Evolutionary conservation across 2,888 invertebrate genomes (phyloP).

Genomic region (Limnephilus lunatus): DNA sequence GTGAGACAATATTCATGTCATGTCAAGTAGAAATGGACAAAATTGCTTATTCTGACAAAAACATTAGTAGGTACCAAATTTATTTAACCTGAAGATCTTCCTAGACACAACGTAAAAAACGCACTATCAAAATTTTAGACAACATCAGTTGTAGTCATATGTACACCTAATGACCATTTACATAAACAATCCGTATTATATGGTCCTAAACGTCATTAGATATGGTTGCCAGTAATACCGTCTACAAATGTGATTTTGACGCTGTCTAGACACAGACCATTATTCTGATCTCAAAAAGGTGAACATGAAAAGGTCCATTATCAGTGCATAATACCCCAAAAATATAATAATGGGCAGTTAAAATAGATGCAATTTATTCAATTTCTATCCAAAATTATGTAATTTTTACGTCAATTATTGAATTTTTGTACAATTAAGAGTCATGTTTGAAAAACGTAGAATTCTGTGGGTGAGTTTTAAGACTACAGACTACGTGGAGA

Average conservation of each 20-base stretch:
- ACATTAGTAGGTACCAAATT: background rate
- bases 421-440: background rate
- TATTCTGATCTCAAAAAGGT: too few species aligned
- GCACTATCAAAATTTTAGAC: background rate
- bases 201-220: too few species aligned
- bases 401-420: background rate
- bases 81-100: background rate
- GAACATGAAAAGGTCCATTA: too few species aligned
- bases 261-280: too few species aligned
- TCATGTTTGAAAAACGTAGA: conserved; percentile 35
- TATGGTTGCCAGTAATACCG: too few species aligned
- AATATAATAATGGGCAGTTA: background rate
- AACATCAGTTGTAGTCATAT: background rate
- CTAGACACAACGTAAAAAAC: background rate
- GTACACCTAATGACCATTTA: background rate
- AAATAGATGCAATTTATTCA: background rate
- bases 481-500: conserved; percentile 64
- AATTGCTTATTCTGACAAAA: background rate
- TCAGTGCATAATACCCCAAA: too few species aligned
- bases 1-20: too few species aligned
- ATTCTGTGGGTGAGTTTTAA: conserved; percentile 52
- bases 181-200: too few species aligned
- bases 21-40: too few species aligned
- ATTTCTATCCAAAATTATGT: background rate
- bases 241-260: too few species aligned